Conservation (phyloP, 53 echinoderm and acorn worm genomes). For the Echinometra lucunter region DNA sequence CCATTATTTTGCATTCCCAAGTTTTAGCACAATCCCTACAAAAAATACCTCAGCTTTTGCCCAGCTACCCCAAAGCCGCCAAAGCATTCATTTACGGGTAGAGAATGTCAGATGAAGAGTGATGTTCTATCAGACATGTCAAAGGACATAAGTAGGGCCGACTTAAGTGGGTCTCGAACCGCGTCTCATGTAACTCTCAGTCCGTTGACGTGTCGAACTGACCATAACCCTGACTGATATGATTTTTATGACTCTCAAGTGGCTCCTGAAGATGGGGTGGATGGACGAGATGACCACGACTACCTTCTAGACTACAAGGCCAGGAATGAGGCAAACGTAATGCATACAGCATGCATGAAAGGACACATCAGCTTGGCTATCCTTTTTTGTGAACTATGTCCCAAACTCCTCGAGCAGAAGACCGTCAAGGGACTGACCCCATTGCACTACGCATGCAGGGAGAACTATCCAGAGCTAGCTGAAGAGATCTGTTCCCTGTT, state of each 20-base stretch:
- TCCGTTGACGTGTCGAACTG: too few relatives aligned
- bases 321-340: background rate
- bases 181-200: too few relatives aligned
- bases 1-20: too few relatives aligned
- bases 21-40: too few relatives aligned
- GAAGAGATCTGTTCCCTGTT: conserved; percentile 19
- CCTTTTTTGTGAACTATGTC: background rate
- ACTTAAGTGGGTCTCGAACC: too few relatives aligned
- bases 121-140: too few relatives aligned
- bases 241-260: background rate
- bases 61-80: too few relatives aligned
- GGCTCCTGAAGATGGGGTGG: background rate
- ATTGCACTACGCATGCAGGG: conserved; percentile 29
- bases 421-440: background rate
- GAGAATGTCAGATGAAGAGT: too few relatives aligned
- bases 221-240: background rate
- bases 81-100: too few relatives aligned
- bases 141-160: too few relatives aligned
- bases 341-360: conserved; percentile 27
- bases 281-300: background rate
- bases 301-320: background rate
- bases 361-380: background rate
- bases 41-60: too few relatives aligned
- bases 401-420: background rate
- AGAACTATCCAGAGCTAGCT: background rate